Percentiles rank a stretch among this genome's conserved stretches.
Conservation (phyloP, 2,113 vertebrate genomes). For the Sinocyclocheilus anshuiensis region DNA sequence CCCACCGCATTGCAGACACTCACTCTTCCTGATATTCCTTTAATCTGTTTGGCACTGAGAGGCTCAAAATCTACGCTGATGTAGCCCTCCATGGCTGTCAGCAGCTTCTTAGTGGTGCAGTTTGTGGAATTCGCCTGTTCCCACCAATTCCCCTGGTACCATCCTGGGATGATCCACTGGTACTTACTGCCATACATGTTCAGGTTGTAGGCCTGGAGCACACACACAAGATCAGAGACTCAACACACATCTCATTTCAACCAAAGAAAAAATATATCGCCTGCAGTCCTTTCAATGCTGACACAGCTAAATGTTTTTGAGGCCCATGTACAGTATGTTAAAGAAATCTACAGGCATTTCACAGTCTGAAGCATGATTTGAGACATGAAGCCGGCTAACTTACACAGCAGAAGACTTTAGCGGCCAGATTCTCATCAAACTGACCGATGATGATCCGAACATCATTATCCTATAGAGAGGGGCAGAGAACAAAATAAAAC, state of each 20-base stretch:
- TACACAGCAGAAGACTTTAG: conserved; percentile 99
- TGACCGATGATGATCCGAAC: conserved; percentile 98
- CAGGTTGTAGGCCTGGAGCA: conserved; percentile 86
- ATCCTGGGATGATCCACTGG: conserved; percentile 99
- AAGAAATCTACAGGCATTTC: background rate
- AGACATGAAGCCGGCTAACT: conserved; percentile 72
- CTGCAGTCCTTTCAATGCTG: background rate
- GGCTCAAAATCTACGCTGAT: conserved; percentile 98
- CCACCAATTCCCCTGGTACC: conserved; percentile 98
- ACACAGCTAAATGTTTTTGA: background rate
- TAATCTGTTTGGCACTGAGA: conserved; percentile 89
- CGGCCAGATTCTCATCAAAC: conserved; percentile 95
- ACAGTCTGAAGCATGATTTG: background rate
- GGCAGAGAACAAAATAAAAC: background rate
- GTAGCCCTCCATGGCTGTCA: conserved; percentile 96
- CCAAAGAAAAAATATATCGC: background rate
- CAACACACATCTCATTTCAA: background rate
- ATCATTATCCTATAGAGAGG: conserved; percentile 85
- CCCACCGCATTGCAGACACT: conserved; percentile 60
- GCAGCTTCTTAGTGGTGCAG: conserved; percentile 90
- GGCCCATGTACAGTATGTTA: background rate
- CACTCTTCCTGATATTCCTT: conserved; percentile 96
- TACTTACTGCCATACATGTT: conserved; percentile 98
- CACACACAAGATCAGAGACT: conserved; percentile 29
- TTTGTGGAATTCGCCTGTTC: conserved; percentile 91